Percentiles rank a stretch among this genome's conserved stretches.
Conservation (phyloP, 2,888 invertebrate genomes). For the Synergus laeviventris region DNA sequence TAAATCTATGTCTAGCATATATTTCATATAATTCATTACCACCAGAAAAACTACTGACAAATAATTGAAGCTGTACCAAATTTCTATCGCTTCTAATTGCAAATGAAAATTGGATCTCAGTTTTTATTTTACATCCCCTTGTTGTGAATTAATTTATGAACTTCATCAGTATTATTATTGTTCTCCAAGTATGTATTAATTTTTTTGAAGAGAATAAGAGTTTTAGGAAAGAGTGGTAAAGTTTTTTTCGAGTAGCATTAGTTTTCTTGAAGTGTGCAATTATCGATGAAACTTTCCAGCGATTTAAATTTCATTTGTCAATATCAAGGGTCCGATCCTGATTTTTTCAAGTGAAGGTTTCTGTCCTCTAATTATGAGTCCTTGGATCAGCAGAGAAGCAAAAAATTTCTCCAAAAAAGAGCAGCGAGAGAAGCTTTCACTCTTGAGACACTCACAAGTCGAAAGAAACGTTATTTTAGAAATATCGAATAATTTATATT, state of each 20-base stretch:
- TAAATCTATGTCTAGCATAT: too few relatives aligned
- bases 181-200: background rate
- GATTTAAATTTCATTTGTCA: conserved; percentile 46
- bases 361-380: background rate
- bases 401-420: conserved; percentile 3
- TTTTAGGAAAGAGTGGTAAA: background rate
- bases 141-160: background rate
- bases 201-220: background rate
- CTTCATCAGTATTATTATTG: conserved; percentile 7
- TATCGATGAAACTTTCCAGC: conserved; percentile 45
- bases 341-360: conserved; percentile 5
- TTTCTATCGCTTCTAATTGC: conserved; percentile 5
- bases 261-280: conserved; percentile 50
- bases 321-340: conserved; percentile 19
- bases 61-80: conserved; percentile 26
- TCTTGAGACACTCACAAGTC: conserved; percentile 6
- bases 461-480: conserved; percentile 45
- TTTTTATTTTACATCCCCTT: conserved; percentile 1
- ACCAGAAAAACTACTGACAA: background rate
- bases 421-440: conserved; percentile 3
- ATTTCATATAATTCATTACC: background rate
- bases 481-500: conserved; percentile 58
- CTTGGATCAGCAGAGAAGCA: background rate
- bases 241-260: conserved; percentile 28
- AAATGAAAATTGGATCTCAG: conserved; percentile 8